A percentile compares a stretch with the other conserved stretches of the same genome.
These are phyloP conservation scores for Orthosia cruda DNA, from an alignment of 2,888 invertebrate species.

Conservation along the genomic window DNA sequence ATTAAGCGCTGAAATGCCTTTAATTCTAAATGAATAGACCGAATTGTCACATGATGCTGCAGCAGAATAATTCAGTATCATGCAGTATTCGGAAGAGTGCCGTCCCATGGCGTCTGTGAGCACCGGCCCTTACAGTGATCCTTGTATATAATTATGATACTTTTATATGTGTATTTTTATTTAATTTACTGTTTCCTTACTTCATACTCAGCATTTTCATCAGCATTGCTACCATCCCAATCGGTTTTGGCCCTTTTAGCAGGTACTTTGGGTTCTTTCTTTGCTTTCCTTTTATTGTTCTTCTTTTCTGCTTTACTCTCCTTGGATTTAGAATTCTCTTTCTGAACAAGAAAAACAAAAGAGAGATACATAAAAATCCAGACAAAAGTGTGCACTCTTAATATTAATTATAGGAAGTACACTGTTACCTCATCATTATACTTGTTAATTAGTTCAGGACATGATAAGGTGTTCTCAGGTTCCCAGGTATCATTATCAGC, in stretches of 20 bases:
- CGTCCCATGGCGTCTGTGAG: no score
- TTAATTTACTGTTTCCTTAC: constrained; percentile 74
- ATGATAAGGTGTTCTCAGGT: constrained; percentile 93
- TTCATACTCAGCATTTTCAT: constrained; percentile 93
- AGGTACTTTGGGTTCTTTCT: constrained; percentile 76
- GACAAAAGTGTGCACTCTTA: neutral
- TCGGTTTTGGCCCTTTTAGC: constrained; percentile 83
- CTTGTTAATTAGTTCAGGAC: constrained; percentile 93
- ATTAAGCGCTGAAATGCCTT: no score
- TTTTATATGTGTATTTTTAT: neutral
- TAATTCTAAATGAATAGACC: no score
- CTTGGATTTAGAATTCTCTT: constrained; percentile 84
- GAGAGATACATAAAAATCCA: constrained; percentile 1
- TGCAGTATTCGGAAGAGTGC: no score
- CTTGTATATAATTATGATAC: no score
- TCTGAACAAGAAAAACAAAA: constrained; percentile 71
- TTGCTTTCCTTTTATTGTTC: constrained; percentile 81
- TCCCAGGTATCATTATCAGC: constrained; percentile 95
- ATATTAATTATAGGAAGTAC: neutral
- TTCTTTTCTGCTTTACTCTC: constrained; percentile 74
- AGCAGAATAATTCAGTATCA: no score
- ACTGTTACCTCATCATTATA: constrained; percentile 84
- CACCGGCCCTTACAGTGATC: no score
- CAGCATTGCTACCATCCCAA: constrained; percentile 87
- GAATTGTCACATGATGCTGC: no score